Base-by-base conservation (phyloP, 1,140 invertebrate genomes). In the Scaptomyza pallida region DNA sequence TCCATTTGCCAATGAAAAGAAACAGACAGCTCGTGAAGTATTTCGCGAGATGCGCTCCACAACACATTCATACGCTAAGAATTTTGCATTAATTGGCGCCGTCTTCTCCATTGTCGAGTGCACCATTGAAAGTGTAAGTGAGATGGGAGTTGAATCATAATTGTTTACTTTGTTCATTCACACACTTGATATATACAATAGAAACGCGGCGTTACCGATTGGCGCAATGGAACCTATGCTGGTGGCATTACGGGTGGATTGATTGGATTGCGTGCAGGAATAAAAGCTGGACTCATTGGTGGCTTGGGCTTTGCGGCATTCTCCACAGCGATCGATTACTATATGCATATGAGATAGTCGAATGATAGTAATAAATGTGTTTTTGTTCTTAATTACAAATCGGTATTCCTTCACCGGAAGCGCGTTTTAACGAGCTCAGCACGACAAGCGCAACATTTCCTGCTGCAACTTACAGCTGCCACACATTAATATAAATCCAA, bases 301-400 rank as follows among this genome's bases (percentile, higher is more conserved):
- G 98, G 98, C 37, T 95, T 96, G 47, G 98, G 98, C 26, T 99
- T 99, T 94, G 98, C 98, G 63, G 96, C 96, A 51, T 99, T 99
- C 92, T 99, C 98, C 37, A 97, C 97, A 35, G 94, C 94, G 0
- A 99, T 99, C 80, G 98, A 99, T 90, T 98, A 98, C 92, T 99
- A 98, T 88, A 96, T 98, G 95, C 95, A 89, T 59, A 72, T 73
- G 62, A 89, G 90, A 89, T 89, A 91, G 64, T 12, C 12, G 35
- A 44, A 45, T 64, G 43, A 48, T 74, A 26, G 8, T 30, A 30
- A 82, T 85, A 88, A 74, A 75, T 78, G 59, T 88, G 62, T 72
- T 82, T 72, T 82, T 69, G 55, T 85, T 80, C 65, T 63, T 81
- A 67, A 82, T 71, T 60, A 56, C 33, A 26, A 68, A 41, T 48